Percentiles rank a stretch among this genome's conserved stretches.
Evolutionary conservation across 1,140 invertebrate species (phyloP).

Genomic region (Mercenaria mercenaria): DNA sequence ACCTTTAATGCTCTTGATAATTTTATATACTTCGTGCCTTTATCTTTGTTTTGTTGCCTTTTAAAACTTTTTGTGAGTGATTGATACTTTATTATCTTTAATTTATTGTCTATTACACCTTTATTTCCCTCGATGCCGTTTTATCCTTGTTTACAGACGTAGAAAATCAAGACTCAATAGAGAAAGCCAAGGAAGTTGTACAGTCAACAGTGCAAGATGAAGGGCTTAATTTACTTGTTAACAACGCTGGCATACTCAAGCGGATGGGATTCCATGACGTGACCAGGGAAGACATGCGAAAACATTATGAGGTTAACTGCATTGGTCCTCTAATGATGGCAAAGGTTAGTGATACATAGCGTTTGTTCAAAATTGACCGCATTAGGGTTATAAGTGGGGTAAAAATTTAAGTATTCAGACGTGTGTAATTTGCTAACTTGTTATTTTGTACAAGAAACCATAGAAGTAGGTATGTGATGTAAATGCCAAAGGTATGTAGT

Average conservation of each 20-base stretch:
- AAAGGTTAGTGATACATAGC: constrained; percentile 62
- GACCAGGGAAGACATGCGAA: constrained; percentile 62
- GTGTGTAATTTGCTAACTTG: not conserved
- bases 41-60: too few relatives aligned
- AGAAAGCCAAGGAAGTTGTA: constrained; percentile 39
- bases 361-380: too few relatives aligned
- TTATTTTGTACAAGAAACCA: not conserved
- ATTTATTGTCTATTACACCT: too few relatives aligned
- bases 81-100: too few relatives aligned
- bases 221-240: constrained; percentile 69
- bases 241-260: constrained; percentile 68
- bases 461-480: too few relatives aligned
- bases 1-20: too few relatives aligned
- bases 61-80: too few relatives aligned
- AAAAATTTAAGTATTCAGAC: not conserved
- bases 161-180: constrained; percentile 14
- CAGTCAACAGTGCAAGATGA: constrained; percentile 47
- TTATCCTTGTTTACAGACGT: constrained; percentile 49
- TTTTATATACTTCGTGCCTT: too few relatives aligned
- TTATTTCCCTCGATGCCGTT: too few relatives aligned
- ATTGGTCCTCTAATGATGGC: constrained; percentile 62
- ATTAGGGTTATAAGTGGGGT: too few relatives aligned
- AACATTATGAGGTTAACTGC: constrained; percentile 64
- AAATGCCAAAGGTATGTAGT: too few relatives aligned
- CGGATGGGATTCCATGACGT: constrained; percentile 47